These are phyloP conservation scores for Sabatieria punctata DNA, from an alignment of 2,888 invertebrate genomes.

Conservation along the genomic window DNA sequence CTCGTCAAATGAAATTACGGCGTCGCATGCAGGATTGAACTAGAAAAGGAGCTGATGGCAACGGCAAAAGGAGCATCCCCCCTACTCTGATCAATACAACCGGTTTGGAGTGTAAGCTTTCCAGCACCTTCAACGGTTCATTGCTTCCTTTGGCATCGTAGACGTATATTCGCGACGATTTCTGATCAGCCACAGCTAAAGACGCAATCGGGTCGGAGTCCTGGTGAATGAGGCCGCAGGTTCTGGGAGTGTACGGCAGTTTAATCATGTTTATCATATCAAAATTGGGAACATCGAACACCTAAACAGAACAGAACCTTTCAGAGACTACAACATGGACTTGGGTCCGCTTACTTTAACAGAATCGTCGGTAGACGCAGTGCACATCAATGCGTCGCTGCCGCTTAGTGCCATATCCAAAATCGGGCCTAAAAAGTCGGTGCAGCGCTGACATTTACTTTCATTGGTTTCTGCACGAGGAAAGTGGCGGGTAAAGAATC, in stretches of 20 bases:
- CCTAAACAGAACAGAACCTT: too few species aligned
- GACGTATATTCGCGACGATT: constrained; percentile 46
- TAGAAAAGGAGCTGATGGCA: constrained; percentile 13
- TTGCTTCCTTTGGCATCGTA: constrained; percentile 71
- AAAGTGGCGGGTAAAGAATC: too few species aligned
- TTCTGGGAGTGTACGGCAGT: constrained; percentile 59
- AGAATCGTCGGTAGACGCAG: constrained; percentile 69
- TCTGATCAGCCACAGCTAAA: constrained; percentile 20
- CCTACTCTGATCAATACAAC: constrained; percentile 55
- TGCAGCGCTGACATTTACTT: too few species aligned
- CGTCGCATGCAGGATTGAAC: constrained; percentile 56
- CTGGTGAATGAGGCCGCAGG: constrained; percentile 4
- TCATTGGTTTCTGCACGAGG: too few species aligned
- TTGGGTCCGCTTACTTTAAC: too few species aligned
- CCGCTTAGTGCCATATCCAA: constrained; percentile 62
- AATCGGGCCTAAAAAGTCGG: constrained; percentile 45
- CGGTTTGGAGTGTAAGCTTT: constrained; percentile 62
- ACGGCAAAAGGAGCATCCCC: background rate
- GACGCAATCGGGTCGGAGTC: constrained; percentile 19
- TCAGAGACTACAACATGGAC: constrained; percentile 74
- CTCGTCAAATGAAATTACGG: constrained; percentile 64
- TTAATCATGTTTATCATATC: constrained; percentile 99
- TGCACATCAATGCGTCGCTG: constrained; percentile 73
- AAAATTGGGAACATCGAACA: constrained; percentile 92
- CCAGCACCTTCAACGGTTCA: constrained; percentile 54